These are phyloP conservation scores for Gonatopus flavifemur DNA, from an alignment of 1,140 invertebrate genomes.

Conservation along the genomic window DNA sequence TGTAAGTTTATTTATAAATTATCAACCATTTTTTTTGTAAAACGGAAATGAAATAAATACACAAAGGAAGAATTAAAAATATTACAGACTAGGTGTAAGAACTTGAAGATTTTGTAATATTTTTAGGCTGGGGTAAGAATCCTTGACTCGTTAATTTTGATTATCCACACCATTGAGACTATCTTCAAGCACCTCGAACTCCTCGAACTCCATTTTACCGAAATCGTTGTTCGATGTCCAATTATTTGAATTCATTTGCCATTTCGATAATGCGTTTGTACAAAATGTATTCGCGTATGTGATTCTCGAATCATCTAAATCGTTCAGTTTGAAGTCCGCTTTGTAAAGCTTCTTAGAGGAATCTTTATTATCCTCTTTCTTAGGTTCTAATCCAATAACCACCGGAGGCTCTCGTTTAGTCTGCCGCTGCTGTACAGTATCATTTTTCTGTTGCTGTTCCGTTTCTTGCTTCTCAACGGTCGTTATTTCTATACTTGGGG, in stretches of 20 bases:
- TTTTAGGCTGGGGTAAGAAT: no score
- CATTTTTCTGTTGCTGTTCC: slow-evolving; percentile 14
- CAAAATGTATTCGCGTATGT: slow-evolving; percentile 36
- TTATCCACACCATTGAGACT: slow-evolving; percentile 59
- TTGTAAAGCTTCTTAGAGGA: slow-evolving; percentile 31
- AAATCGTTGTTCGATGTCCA: slow-evolving; percentile 62
- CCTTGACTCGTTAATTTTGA: slow-evolving; percentile 11
- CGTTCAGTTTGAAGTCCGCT: slow-evolving; percentile 47
- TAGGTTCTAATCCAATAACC: slow-evolving; percentile 49
- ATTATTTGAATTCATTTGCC: slow-evolving; percentile 49
- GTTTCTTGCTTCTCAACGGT: slow-evolving; percentile 34
- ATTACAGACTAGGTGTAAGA: no score
- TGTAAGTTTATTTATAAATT: no score
- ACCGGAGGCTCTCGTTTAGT: slow-evolving; percentile 48
- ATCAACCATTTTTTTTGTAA: no score
- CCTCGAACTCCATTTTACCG: slow-evolving; percentile 81
- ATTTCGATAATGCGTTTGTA: slow-evolving; percentile 44
- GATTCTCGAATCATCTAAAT: slow-evolving; percentile 30
- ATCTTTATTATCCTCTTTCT: slow-evolving; percentile 52
- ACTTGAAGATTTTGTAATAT: no score
- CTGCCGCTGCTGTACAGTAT: slow-evolving; percentile 14
- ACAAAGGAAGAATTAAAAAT: no score
- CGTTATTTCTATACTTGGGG: slow-evolving; percentile 49
- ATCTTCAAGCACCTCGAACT: slow-evolving; percentile 73
- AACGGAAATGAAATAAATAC: no score